Evolutionary conservation across 2,888 invertebrate species (phyloP), one percentile per base, ranked within the genome.

Genomic region (Acanthosoma haemorrhoidale): DNA sequence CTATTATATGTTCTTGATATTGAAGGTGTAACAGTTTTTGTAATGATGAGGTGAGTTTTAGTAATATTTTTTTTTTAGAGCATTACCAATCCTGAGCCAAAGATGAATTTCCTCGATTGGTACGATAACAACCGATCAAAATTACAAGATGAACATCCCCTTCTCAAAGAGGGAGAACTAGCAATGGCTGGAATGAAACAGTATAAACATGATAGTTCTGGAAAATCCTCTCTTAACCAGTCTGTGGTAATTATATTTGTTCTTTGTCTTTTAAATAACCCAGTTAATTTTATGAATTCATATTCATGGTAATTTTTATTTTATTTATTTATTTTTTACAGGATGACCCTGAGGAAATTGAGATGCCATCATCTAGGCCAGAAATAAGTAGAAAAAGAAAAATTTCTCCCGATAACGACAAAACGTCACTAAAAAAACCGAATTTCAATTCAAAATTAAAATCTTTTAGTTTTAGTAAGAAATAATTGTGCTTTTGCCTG

Each of bases 101-200:
- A 69, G 32, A 21, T 43, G 21, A 72, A 61, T 16, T 73, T 72
- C 41, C 68, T 73, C 59, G 73, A 72, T 18, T 73, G 73, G 73
- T 73, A 58, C 31, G 64, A 68, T 15, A 60, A 67, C 34, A 73
- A 73, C 60, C 67, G 66, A 13, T n/a, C 31, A 2, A 21, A 59
- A 21, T 36, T 73, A 32, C 72, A 72, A 51, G 63, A 60, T 18
- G 73, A 73, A 13, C 57, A 67, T 60, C 73, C 73, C 15, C 36
- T 73, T 32, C 57, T 73, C 21, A 73, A 72, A 67, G 73, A 73
- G 29, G 59, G 68, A 13, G 73, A 73, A 64, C 38, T 73, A 36
- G 70, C 72, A 13, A 72, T 72, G 11, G 71, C 68, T 16, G 72
- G 72, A 16, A 71, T 73, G 72, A 73, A 73, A 36, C 68, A 70